Percentiles rank a stretch among this genome's conserved stretches.
phyloP scores from a whole-genome alignment of 2,797 vertebrate genomes.

The Siniperca undulata region DNA sequence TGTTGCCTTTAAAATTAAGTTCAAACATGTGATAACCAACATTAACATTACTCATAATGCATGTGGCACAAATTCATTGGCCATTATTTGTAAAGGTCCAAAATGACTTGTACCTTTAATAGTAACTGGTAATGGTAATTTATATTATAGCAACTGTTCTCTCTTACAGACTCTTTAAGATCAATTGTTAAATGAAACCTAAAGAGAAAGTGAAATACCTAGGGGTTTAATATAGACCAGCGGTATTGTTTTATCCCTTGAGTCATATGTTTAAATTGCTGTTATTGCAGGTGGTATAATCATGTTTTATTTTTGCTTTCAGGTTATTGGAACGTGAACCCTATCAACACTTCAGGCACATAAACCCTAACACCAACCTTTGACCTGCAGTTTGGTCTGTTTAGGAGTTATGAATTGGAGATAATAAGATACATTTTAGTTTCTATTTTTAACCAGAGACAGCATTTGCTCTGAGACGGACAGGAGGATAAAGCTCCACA shows the following conservation, averaged over 20 bases:
- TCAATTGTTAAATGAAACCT: background rate
- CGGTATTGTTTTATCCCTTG: background rate
- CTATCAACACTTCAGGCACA: background rate
- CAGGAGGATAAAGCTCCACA: background rate
- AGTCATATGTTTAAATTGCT: background rate
- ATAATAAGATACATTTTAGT: background rate
- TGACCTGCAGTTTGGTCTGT: background rate
- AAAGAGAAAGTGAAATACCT: background rate
- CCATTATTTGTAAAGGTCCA: background rate
- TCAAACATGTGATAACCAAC: background rate
- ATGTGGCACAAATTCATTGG: background rate
- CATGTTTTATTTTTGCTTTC: slow-evolving; percentile 33
- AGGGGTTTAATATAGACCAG: background rate
- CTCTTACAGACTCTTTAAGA: background rate
- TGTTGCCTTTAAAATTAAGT: background rate
- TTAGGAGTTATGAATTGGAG: background rate
- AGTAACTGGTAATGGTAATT: background rate
- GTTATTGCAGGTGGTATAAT: background rate
- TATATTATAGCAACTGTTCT: background rate
- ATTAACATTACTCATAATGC: no score
- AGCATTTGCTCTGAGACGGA: background rate
- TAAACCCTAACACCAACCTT: background rate
- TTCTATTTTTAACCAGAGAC: slow-evolving; percentile 31
- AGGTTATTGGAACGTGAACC: background rate
- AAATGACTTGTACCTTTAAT: background rate